Evolutionary conservation across 2,113 vertebrate genomes (phyloP).

Genomic region (Clinocottus analis): DNA sequence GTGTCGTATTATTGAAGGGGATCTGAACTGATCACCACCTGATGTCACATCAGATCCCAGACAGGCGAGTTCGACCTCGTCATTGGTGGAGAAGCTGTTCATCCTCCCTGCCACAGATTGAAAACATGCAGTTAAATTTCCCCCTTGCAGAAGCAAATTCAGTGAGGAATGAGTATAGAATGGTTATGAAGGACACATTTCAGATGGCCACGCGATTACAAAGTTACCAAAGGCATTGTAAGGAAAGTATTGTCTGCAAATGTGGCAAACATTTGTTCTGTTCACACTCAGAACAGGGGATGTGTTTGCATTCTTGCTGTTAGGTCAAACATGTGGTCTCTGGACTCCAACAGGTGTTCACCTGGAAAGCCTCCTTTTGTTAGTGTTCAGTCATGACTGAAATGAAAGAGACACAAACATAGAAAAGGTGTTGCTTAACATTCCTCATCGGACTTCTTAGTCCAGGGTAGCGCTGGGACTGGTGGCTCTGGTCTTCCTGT

Average conservation of each 20-base stretch:
- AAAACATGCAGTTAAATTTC: background rate
- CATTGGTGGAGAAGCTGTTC: background rate
- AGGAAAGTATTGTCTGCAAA: background rate
- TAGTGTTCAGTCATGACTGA: conserved; percentile 7
- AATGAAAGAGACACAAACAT: background rate
- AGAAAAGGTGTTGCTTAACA: background rate
- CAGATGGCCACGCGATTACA: background rate
- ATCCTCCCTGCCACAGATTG: background rate
- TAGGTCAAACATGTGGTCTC: background rate
- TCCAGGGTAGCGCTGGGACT: background rate
- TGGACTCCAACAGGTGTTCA: background rate
- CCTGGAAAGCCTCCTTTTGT: background rate
- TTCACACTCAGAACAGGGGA: background rate
- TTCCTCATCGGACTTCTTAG: background rate
- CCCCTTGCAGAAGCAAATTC: background rate
- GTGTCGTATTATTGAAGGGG: background rate
- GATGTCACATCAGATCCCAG: conserved; percentile 1
- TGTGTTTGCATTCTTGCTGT: background rate
- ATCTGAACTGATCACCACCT: background rate
- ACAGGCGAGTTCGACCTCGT: background rate
- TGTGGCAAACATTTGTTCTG: background rate
- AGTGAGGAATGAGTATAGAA: background rate
- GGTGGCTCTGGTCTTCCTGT: background rate
- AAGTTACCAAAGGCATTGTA: background rate
- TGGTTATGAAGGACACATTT: background rate